Base-by-base conservation (phyloP, 2,888 invertebrate genomes). In the Dryocosmus kuriphilus region DNA sequence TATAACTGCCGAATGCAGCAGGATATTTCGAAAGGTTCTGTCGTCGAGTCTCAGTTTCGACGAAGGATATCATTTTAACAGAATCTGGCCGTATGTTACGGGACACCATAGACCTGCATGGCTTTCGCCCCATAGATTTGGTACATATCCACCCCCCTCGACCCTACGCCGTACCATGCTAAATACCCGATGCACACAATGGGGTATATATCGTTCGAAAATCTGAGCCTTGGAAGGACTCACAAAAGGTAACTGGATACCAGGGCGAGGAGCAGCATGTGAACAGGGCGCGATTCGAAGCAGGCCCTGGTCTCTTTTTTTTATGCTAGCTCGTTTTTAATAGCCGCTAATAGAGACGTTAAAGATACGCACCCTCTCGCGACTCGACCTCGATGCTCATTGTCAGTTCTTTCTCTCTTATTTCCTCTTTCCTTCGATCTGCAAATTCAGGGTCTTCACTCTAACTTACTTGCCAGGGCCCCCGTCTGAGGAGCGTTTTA, bases 311-410 rank as follows among this genome's bases (percentile, higher is more conserved):
- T 75, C 77, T 80, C 78, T 85, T 85, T 84, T 85, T 82, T 76
- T 62, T 80, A 76, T 82, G 80, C 84, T 85, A 84, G 87, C 86
- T 89, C 89, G 88, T 88, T 90, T 90, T 90, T 91, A 91, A 91
- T 91, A 90, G 91, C 89, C 88, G 89, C 91, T 91, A 91, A 91
- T 91, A 90, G 91, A 90, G 90, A 91, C 90, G 91, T 91, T 91
- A 91, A 91, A 91, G 91, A 91, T 91, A 90, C 89, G 88, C 85
- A 85, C 85, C 84, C 87, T 85, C 84, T 79, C 80, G 84, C 87
- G 86, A 86, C 86, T 87, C 86, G 83, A 77, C 74, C 83, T 82
- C 85, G 90, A 87, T 90, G 90, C 88, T 90, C 55, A 55, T 55
- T 55, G 55, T 55, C 90, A 89, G 82, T 90, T 89, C 87, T 86